Conservation (phyloP, 2,113 vertebrate genomes). For the Empidonax traillii region DNA sequence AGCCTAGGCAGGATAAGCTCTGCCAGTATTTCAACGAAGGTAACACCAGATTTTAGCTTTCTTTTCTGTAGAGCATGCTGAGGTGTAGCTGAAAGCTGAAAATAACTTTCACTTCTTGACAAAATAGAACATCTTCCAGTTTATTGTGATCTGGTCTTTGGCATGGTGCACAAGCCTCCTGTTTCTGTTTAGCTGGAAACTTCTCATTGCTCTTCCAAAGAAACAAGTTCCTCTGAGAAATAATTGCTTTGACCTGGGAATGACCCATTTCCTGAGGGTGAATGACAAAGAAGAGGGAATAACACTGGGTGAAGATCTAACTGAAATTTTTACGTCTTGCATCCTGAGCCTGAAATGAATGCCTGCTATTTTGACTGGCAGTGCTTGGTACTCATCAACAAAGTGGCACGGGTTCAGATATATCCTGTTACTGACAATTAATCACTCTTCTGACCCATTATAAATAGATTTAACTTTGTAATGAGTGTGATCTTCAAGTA, state of each 20-base stretch:
- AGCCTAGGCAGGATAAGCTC: not conserved
- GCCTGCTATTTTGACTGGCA: not conserved
- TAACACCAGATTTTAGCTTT: not conserved
- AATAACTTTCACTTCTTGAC: not conserved
- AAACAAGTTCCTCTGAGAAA: not conserved
- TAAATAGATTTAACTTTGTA: not conserved
- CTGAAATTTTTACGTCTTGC: not conserved
- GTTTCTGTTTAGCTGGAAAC: conserved; percentile 3
- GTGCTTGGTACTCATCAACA: not conserved
- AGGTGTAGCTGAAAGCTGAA: not conserved
- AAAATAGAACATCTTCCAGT: not conserved
- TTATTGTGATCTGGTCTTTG: not conserved
- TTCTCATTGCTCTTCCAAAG: not conserved
- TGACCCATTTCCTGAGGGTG: conserved; percentile 18
- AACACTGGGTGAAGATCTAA: not conserved
- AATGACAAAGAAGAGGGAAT: not conserved
- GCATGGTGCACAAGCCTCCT: not conserved
- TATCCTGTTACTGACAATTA: not conserved
- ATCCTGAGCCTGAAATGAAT: not conserved
- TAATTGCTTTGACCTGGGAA: conserved; percentile 7
- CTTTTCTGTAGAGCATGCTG: not conserved
- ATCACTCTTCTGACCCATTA: not conserved
- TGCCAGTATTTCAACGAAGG: not conserved
- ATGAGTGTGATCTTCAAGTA: not conserved
- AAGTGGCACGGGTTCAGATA: not conserved